Base-by-base conservation (phyloP, 2,797 vertebrate genomes). In the Furcifer pardalis region DNA sequence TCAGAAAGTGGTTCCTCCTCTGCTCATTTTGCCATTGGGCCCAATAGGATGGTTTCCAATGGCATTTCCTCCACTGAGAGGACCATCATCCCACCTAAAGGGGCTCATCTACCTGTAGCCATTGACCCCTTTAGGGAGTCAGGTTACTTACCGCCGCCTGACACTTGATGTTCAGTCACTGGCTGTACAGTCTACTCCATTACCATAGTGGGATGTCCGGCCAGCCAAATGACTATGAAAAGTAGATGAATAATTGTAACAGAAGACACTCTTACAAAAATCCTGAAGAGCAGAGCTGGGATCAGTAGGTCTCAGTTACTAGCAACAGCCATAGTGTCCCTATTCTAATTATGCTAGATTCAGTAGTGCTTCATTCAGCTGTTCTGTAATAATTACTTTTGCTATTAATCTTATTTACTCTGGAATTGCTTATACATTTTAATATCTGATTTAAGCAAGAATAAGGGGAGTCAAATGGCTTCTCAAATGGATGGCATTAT, bases 371-470 rank as follows among this genome's bases (percentile, higher is more conserved):
- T 73, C 62, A 46, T 52, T 9, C 3, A 25, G 73, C 42, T 68
- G 63, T 17, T 78, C 76, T 59, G 15, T 78, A 46, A 87, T 84
- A 44, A 65, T 79, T 90, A 49, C 44, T 77, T 1, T 63, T 68
- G 12, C 15, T 66, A 0, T 79, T 66, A 65, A 4, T 71, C n/a
- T 71, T 56, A 76, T 80, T 84, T 73, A 59, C 56, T 83, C 59
- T 60, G 74, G 56, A 77, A 77, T 81, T 86, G 49, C 79, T 85
- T 83, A 56, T 82, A 65, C 73, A 86, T 46, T 30, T 79, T 56
- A 80, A 59, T 25, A 77, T 79, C 77, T 83, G 77, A 75, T 79
- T 87, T 69, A 74, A 69, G 49, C 75, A 74, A 68, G 17, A 79
- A 25, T 40, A 77, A 75, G 35, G 4, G 40, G 19, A 68, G 37